Conservation (phyloP, 2,113 vertebrate species). For the Oncorhynchus masou region DNA sequence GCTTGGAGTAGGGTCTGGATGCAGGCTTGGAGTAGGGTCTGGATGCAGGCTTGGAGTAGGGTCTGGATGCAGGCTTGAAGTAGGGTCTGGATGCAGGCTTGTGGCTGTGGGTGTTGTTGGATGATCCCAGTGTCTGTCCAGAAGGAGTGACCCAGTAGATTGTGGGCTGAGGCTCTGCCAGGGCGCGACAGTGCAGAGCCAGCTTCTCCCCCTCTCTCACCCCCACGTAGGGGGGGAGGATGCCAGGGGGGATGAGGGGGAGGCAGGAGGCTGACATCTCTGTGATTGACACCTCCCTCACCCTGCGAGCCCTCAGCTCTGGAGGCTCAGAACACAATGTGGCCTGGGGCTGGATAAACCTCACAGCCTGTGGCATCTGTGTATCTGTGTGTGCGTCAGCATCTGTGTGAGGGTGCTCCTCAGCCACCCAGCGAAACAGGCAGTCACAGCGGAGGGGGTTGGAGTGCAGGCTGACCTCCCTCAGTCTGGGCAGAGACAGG, state of each 20-base stretch:
- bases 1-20: constrained; percentile 20
- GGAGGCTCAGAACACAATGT: constrained; percentile 92
- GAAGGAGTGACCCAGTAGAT: constrained; percentile 93
- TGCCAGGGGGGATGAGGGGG: constrained; percentile 84
- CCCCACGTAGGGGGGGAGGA: constrained; percentile 78
- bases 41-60: constrained; percentile 27
- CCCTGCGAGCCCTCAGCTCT: constrained; percentile 80
- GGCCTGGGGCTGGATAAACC: constrained; percentile 93
- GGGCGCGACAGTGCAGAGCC: constrained; percentile 86
- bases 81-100: constrained; percentile 4
- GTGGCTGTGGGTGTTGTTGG: constrained; percentile 21
- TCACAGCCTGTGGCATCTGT: constrained; percentile 71
- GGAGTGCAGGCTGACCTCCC: constrained; percentile 92
- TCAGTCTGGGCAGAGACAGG: constrained; percentile 86
- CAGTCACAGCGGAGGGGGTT: constrained; percentile 97
- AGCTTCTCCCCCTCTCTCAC: constrained; percentile 67
- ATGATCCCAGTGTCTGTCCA: constrained; percentile 72
- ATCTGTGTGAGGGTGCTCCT: constrained; percentile 56
- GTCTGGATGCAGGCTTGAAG: constrained; percentile 18
- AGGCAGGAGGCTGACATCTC: constrained; percentile 91
- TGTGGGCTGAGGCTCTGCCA: constrained; percentile 88
- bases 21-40: constrained; percentile 20
- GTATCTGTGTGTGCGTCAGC: constrained; percentile 31
- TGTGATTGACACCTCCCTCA: constrained; percentile 86
- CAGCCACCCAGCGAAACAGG: constrained; percentile 90